These are phyloP conservation scores for Corythaixoides concolor DNA, from an alignment of 2,113 vertebrate species.

Conservation along the genomic window DNA sequence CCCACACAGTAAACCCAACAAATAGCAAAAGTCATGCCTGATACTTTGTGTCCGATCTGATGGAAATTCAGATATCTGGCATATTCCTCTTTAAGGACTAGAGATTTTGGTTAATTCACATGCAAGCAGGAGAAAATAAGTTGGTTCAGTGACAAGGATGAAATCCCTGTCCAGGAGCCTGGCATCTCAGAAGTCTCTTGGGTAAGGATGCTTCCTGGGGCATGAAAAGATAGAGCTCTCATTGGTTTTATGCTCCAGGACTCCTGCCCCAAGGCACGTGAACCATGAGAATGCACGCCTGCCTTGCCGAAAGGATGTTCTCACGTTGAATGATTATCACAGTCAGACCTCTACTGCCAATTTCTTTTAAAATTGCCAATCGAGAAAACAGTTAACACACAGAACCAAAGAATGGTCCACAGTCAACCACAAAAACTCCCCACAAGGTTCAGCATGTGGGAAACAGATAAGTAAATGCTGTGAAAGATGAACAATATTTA, in stretches of 20 bases:
- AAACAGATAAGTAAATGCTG: slow-evolving; percentile 49
- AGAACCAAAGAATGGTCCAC: not conserved
- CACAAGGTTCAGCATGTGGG: slow-evolving; percentile 58
- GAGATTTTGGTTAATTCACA: not conserved
- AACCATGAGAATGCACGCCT: not conserved
- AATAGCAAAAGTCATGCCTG: not conserved
- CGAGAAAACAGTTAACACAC: not conserved
- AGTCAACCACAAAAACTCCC: slow-evolving; percentile 41
- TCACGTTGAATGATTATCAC: rapidly evolving
- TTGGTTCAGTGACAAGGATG: not conserved
- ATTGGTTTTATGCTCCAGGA: not conserved
- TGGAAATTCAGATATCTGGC: not conserved
- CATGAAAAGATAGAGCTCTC: not conserved
- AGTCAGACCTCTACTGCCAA: not conserved
- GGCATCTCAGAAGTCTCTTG: rapidly evolving
- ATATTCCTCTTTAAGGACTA: not conserved
- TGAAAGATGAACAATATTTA: slow-evolving; percentile 53
- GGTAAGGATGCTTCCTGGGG: not conserved
- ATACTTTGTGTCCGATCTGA: not conserved
- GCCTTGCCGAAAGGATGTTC: not conserved
- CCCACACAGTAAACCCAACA: not conserved
- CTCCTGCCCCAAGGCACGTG: rapidly evolving
- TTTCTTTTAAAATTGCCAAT: slow-evolving; percentile 5
- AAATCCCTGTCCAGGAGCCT: not conserved
- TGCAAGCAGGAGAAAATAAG: not conserved